phyloP scores from a whole-genome alignment of 2,888 invertebrate species.

The Hypena proboscidalis region DNA sequence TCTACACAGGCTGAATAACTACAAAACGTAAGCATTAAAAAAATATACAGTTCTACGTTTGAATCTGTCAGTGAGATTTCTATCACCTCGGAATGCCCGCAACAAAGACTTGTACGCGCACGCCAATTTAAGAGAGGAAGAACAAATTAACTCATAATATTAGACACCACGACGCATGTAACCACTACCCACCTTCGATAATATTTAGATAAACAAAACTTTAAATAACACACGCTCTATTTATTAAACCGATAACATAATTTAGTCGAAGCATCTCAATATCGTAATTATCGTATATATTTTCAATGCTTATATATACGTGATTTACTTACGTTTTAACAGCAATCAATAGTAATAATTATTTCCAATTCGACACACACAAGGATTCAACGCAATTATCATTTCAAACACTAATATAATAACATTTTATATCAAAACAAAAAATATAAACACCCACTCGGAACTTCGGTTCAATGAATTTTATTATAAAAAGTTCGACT shows the following conservation, averaged over 20 bases:
- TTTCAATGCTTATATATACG: conserved; percentile 8
- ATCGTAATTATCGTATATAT: not conserved
- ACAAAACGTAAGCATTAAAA: too few relatives aligned
- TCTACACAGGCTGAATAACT: too few relatives aligned
- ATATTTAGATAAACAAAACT: conserved; percentile 14
- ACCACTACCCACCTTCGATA: conserved; percentile 11
- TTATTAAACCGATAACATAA: conserved; percentile 14
- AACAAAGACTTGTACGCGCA: conserved; percentile 24
- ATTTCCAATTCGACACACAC: conserved; percentile 2
- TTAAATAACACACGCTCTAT: conserved; percentile 7
- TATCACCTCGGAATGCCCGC: too few relatives aligned
- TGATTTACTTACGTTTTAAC: conserved; percentile 27
- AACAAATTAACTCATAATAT: conserved; percentile 23
- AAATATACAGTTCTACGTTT: too few relatives aligned
- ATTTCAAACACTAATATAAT: conserved; percentile 8
- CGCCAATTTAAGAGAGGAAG: conserved; percentile 24
- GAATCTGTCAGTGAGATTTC: too few relatives aligned
- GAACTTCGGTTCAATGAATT: conserved; percentile 4
- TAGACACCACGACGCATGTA: conserved; percentile 13
- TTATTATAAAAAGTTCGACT: conserved; percentile 3
- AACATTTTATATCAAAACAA: conserved; percentile 14
- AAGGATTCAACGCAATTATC: conserved; percentile 3
- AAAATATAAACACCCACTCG: conserved; percentile 31
- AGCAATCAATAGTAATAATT: conserved; percentile 7
- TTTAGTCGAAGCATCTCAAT: conserved; percentile 3